Evolutionary conservation across 1,140 invertebrate species (phyloP).

Genomic region (Dufourea novaeangliae): DNA sequence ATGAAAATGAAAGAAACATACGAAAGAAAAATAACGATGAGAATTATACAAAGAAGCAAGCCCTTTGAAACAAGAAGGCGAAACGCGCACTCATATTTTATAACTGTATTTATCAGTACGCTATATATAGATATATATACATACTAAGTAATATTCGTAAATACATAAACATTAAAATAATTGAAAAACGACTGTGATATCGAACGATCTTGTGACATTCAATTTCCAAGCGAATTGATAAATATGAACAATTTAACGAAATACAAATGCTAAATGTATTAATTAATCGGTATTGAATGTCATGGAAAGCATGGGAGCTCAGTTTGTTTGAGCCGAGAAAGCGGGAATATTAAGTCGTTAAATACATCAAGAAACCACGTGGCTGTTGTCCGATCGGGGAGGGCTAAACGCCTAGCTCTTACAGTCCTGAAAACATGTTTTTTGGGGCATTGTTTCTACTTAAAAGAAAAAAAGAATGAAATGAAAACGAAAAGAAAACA

Average conservation of each 20-base stretch:
- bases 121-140: constrained; percentile 78
- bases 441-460: constrained; percentile 77
- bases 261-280: constrained; percentile 73
- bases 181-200: constrained; percentile 82
- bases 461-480: constrained; percentile 63
- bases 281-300: constrained; percentile 77
- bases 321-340: constrained; percentile 66
- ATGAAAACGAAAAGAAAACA: background rate
- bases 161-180: constrained; percentile 78
- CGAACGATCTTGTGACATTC: constrained; percentile 82
- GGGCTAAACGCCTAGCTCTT: constrained; percentile 79
- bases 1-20: constrained; percentile 9
- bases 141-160: constrained; percentile 77
- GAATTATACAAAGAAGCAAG: constrained; percentile 59
- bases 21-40: constrained; percentile 32
- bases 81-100: constrained; percentile 77
- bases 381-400: constrained; percentile 79
- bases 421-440: constrained; percentile 69
- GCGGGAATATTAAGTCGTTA: constrained; percentile 78
- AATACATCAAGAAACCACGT: constrained; percentile 71
- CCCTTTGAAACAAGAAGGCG: constrained; percentile 48
- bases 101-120: constrained; percentile 79
- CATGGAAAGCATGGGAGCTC: constrained; percentile 62
- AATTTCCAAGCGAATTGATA: constrained; percentile 77
- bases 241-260: constrained; percentile 70